Percentiles rank a stretch among this genome's conserved stretches.
These are phyloP conservation scores for Delphinapterus leucas DNA, from an alignment of 2,113 vertebrate genomes.

Conservation along the genomic window DNA sequence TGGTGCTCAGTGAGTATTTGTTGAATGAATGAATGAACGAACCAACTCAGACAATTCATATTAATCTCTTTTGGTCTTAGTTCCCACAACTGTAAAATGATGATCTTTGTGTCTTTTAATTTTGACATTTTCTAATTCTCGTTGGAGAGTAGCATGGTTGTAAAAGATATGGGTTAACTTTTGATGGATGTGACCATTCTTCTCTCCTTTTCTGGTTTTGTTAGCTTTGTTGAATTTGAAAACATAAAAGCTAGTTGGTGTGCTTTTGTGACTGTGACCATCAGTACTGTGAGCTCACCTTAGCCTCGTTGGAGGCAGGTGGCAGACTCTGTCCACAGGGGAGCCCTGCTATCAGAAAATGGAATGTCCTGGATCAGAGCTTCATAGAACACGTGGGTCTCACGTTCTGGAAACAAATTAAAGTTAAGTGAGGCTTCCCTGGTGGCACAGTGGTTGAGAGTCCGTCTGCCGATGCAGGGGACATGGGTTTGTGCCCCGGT, in stretches of 20 bases:
- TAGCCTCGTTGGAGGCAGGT: background rate
- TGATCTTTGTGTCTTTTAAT: background rate
- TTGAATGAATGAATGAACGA: background rate
- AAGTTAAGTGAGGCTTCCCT: no score
- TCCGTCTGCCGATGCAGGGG: no score
- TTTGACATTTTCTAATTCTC: background rate
- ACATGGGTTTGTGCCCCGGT: no score
- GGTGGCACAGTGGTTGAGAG: no score
- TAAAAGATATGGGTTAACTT: background rate
- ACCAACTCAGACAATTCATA: background rate
- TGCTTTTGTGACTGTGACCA: background rate
- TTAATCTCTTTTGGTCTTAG: background rate
- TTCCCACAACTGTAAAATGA: background rate
- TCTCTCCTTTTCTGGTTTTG: background rate
- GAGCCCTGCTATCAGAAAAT: background rate
- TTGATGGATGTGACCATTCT: background rate
- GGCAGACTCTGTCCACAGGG: background rate
- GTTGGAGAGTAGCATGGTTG: background rate
- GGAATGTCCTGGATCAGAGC: background rate
- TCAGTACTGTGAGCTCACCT: background rate
- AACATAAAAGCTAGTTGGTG: background rate
- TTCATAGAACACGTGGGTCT: background rate
- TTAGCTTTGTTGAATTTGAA: background rate
- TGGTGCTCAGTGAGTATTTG: background rate
- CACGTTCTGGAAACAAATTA: background rate